Evolutionary conservation across 1,140 invertebrate species (phyloP).

Genomic region (Nixonia krombeini): DNA sequence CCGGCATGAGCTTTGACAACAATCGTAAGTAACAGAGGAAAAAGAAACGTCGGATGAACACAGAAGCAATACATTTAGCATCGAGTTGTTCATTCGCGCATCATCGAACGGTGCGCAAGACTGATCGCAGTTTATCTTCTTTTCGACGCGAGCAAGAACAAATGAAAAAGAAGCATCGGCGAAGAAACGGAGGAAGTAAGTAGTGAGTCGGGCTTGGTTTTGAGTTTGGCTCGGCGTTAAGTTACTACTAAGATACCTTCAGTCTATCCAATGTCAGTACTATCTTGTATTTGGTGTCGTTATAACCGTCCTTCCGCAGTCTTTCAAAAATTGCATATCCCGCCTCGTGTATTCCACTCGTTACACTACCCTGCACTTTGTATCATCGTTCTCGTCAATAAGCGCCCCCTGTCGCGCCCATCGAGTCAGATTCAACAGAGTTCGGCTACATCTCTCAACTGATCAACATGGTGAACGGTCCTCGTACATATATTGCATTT

Average conservation of each 20-base stretch:
- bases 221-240: slow-evolving; percentile 65
- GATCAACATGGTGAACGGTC: slow-evolving; percentile 68
- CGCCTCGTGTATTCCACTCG: slow-evolving; percentile 22
- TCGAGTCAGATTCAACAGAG: neutral
- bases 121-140: slow-evolving; percentile 26
- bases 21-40: too few relatives aligned
- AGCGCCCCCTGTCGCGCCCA: slow-evolving; percentile 17
- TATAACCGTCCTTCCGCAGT: slow-evolving; percentile 70
- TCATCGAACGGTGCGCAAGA: slow-evolving; percentile 33
- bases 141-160: slow-evolving; percentile 1
- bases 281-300: slow-evolving; percentile 74
- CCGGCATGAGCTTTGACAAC: too few relatives aligned
- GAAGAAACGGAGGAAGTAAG: too few relatives aligned
- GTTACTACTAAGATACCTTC: slow-evolving; percentile 72
- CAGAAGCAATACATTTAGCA: too few relatives aligned
- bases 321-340: slow-evolving; percentile 64
- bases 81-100: slow-evolving; percentile 4
- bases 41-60: too few relatives aligned
- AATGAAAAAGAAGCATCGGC: slow-evolving; percentile 12
- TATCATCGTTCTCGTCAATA: neutral
- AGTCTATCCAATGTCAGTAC: slow-evolving; percentile 74
- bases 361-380: too few relatives aligned
- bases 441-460: too few relatives aligned
- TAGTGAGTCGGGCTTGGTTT: slow-evolving; percentile 51
- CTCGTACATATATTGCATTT: slow-evolving; percentile 71